Conservation (phyloP, 2,113 vertebrate genomes). For the Rynchops niger region DNA sequence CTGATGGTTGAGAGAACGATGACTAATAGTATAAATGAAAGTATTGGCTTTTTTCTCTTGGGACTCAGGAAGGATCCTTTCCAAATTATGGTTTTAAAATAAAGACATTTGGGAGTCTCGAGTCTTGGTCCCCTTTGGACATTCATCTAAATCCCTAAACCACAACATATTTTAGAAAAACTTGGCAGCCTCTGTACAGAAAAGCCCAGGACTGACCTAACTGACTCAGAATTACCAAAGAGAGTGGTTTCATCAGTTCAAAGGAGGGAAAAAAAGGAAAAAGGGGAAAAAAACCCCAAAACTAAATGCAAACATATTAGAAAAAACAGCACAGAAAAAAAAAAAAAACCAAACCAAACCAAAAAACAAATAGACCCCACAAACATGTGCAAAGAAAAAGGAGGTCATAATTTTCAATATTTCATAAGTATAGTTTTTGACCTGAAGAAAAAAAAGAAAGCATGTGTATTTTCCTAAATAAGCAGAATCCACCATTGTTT, state of each 20-base stretch:
- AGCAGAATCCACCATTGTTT: not conserved
- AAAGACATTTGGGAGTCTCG: conserved; percentile 19
- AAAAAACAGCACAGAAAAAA: not conserved
- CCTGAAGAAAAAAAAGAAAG: not conserved
- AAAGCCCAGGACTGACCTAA: not conserved
- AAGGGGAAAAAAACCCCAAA: fast-evolving
- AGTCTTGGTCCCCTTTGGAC: not conserved
- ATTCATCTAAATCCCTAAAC: not conserved
- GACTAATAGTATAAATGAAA: conserved; percentile 3
- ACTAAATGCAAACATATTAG: no score
- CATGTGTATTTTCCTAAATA: not conserved
- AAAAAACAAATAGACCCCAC: not conserved
- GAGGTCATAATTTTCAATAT: not conserved
- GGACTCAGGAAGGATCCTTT: not conserved
- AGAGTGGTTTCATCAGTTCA: not conserved
- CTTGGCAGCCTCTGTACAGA: not conserved
- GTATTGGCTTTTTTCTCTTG: not conserved
- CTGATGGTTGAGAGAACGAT: not conserved
- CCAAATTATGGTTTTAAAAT: conserved; percentile 37
- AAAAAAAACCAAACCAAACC: not conserved
- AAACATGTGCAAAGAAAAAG: not conserved
- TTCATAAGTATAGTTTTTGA: not conserved
- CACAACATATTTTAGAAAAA: not conserved
- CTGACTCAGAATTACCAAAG: not conserved
- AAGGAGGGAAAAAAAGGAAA: not conserved